phyloP scores from a whole-genome alignment of 1,140 invertebrate genomes.

The Drosophila saltans region DNA sequence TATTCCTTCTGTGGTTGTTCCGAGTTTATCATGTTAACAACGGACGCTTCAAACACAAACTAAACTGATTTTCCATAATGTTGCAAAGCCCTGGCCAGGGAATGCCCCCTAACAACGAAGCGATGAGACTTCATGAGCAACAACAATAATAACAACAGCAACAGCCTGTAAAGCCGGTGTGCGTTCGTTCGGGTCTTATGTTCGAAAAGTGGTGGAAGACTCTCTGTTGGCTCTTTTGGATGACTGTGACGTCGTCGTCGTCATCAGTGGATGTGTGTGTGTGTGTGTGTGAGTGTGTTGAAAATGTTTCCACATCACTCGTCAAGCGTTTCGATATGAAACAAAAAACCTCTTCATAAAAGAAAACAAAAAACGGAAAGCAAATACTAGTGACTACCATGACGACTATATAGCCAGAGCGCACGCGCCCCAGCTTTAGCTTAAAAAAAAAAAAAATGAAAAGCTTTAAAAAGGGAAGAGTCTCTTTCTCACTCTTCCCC shows the following conservation, averaged over 20 bases:
- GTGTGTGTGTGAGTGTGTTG: conserved; percentile 62
- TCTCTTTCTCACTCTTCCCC: background rate
- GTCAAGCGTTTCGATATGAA: conserved; percentile 82
- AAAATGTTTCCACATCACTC: conserved; percentile 83
- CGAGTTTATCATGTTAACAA: conserved; percentile 52
- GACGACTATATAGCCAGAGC: conserved; percentile 60
- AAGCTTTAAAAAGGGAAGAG: conserved; percentile 48
- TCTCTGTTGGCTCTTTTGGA: conserved; percentile 41
- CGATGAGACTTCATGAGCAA: conserved; percentile 41
- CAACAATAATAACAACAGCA: conserved; percentile 74
- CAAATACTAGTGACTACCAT: conserved; percentile 59
- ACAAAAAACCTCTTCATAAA: conserved; percentile 63
- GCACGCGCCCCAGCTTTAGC: conserved; percentile 69
- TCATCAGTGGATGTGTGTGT: conserved; percentile 52
- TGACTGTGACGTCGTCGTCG: conserved; percentile 43
- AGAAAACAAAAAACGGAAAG: conserved; percentile 62
- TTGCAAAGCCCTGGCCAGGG: conserved; percentile 61
- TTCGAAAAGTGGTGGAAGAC: conserved; percentile 41
- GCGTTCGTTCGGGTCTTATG: conserved; percentile 55
- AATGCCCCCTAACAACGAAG: conserved; percentile 73
- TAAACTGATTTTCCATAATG: conserved; percentile 81
- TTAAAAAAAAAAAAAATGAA: background rate
- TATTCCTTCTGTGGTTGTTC: conserved; percentile 1
- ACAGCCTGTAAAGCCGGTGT: conserved; percentile 76
- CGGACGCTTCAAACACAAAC: conserved; percentile 73